Conservation (phyloP, 2,797 vertebrate genomes). For the Valencia hispanica region DNA sequence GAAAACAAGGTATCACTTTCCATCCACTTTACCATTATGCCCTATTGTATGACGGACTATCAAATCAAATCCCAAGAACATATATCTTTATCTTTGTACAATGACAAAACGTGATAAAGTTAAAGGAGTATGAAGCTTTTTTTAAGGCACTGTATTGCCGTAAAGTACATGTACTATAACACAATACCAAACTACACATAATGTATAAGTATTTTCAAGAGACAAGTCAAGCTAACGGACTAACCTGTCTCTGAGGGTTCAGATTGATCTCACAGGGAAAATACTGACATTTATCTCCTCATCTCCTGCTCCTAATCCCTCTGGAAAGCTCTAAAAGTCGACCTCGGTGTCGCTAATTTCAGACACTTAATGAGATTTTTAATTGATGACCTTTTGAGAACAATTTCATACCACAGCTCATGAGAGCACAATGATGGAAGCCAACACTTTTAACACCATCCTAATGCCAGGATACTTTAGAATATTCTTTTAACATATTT, state of each 20-base stretch:
- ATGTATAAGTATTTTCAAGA: slow-evolving; percentile 53
- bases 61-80: neutral
- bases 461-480: slow-evolving; percentile 38
- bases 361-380: slow-evolving; percentile 84
- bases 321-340: slow-evolving; percentile 72
- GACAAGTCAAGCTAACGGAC: slow-evolving; percentile 40
- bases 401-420: slow-evolving; percentile 63
- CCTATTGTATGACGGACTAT: neutral
- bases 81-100: neutral
- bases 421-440: slow-evolving; percentile 68
- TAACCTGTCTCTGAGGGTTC: slow-evolving; percentile 60
- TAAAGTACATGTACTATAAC: neutral
- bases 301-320: slow-evolving; percentile 60
- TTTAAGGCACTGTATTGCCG: neutral
- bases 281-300: slow-evolving; percentile 67
- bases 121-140: neutral
- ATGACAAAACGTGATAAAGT: neutral
- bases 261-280: slow-evolving; percentile 44
- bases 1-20: too few species aligned
- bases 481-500: slow-evolving; percentile 5
- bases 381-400: slow-evolving; percentile 83
- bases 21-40: too few species aligned
- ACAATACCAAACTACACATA: slow-evolving; percentile 15
- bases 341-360: slow-evolving; percentile 80
- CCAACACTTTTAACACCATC: slow-evolving; percentile 38